These are phyloP conservation scores for Solea solea DNA, from an alignment of 2,113 vertebrate species.

Conservation along the genomic window DNA sequence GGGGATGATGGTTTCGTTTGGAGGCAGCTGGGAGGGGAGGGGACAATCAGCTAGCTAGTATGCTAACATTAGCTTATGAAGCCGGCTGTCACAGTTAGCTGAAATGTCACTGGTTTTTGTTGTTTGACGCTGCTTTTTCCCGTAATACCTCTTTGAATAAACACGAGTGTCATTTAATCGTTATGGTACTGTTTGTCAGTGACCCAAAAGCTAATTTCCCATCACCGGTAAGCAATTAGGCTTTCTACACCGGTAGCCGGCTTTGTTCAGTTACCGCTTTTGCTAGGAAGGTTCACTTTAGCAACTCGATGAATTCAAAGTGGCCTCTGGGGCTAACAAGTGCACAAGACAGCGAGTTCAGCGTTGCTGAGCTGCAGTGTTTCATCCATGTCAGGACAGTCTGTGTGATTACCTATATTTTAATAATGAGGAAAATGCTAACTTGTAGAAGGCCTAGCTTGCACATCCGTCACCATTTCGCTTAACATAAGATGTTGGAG, in stretches of 20 bases:
- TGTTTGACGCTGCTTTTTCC: background rate
- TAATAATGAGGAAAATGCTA: conserved; percentile 15
- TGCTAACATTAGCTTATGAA: conserved; percentile 69
- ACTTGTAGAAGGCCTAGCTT: conserved; percentile 11
- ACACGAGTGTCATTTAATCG: background rate
- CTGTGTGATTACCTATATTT: background rate
- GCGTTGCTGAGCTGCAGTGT: conserved; percentile 13
- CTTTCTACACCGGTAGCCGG: conserved; percentile 68
- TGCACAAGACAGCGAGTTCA: conserved; percentile 15
- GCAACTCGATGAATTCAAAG: background rate
- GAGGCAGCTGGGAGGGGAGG: conserved; percentile 64
- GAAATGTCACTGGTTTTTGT: conserved; percentile 30
- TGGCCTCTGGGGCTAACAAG: conserved; percentile 25
- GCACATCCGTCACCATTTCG: background rate
- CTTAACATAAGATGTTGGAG: background rate
- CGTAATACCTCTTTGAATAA: background rate
- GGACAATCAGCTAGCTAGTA: conserved; percentile 66
- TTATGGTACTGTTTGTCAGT: background rate
- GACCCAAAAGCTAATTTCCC: background rate
- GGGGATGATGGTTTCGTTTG: conserved; percentile 56
- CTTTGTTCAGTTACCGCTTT: conserved; percentile 68
- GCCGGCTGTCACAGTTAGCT: conserved; percentile 64
- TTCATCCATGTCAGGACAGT: background rate
- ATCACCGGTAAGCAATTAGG: conserved; percentile 27
- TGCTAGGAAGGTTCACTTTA: conserved; percentile 42